Base-by-base conservation (phyloP, 2,113 vertebrate species). In the Psilopogon haemacephalus region DNA sequence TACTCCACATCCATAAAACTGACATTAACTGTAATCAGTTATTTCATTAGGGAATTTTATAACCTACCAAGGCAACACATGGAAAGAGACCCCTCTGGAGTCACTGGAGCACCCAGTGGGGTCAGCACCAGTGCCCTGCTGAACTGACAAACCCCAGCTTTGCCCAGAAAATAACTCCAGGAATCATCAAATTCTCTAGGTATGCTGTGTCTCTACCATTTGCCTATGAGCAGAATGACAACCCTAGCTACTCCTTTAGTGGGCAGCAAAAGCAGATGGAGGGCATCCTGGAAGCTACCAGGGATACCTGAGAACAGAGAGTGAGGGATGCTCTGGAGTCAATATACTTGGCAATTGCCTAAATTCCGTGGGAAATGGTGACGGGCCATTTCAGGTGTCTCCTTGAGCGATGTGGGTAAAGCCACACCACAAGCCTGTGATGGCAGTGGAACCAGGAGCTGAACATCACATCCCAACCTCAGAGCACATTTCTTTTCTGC, bases 371-470 rank as follows among this genome's bases (percentile, higher is more conserved):
- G 10, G n/a, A 76, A 85, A 63, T 8, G 10, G 42, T 46, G 40
- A 71, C 64, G 56, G 33, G 30, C 19, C 8, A 12, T 62, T 75
- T 33, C 58, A 50, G 20, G 7, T 60, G 8, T 40, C 21, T 65
- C 27, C 15, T 27, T 8, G 9, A 30, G 35, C 2, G 59, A 56
- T 5, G 23, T 15, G n/a, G 70, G 18, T 24, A 75, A 72, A 44
- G 59, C 71, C 72, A 71, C n/a, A 21, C 20, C 4, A 0, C 9
- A 60, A 69, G 7, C 14, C 23, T 17, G n/a, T 1, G 6, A 10
- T 27, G 71, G 23, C 55, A 69, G 38, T 0, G 1, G 21, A 32
- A 19, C 26, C 0, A 0, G 64, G 56, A 86, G 27, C 28, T 11
- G 30, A 64, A 17, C n/a, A 24, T 12, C 13, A 6, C 1, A 1